These are phyloP conservation scores for Melanotaenia duboulayi DNA, from an alignment of 2,113 vertebrate species.

Conservation along the genomic window DNA sequence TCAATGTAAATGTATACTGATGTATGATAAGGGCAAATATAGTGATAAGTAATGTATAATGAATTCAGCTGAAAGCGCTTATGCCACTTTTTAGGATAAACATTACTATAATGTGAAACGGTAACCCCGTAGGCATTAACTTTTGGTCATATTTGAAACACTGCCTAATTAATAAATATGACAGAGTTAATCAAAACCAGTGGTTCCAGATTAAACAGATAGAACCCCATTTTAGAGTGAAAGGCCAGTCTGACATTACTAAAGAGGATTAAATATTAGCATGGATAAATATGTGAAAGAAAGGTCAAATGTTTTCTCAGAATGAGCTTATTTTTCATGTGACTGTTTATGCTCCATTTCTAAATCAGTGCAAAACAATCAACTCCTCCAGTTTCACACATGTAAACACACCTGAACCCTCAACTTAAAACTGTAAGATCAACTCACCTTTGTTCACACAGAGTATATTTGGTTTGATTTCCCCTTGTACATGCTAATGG, in stretches of 20 bases:
- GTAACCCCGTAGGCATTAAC: too few relatives aligned
- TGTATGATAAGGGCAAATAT: not conserved
- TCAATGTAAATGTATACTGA: too few relatives aligned
- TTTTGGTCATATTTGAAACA: not conserved
- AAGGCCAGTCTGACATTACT: not conserved
- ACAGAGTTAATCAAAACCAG: not conserved
- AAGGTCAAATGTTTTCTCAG: not conserved
- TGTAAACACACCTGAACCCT: not conserved
- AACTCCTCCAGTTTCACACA: not conserved
- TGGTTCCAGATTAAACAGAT: not conserved
- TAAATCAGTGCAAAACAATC: not conserved
- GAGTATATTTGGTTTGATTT: not conserved
- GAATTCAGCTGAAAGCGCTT: not conserved
- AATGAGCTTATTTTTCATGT: not conserved
- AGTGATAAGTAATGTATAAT: not conserved
- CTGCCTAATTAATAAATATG: not conserved
- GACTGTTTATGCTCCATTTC: not conserved
- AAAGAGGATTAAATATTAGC: not conserved
- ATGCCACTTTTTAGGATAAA: not conserved
- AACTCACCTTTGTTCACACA: not conserved
- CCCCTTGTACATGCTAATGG: not conserved
- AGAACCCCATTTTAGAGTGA: not conserved
- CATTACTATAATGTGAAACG: not conserved
- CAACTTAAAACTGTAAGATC: not conserved
- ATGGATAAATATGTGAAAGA: not conserved